These are phyloP conservation scores for Paraescarpia echinospica DNA, from an alignment of 1,140 invertebrate genomes.

Conservation along the genomic window DNA sequence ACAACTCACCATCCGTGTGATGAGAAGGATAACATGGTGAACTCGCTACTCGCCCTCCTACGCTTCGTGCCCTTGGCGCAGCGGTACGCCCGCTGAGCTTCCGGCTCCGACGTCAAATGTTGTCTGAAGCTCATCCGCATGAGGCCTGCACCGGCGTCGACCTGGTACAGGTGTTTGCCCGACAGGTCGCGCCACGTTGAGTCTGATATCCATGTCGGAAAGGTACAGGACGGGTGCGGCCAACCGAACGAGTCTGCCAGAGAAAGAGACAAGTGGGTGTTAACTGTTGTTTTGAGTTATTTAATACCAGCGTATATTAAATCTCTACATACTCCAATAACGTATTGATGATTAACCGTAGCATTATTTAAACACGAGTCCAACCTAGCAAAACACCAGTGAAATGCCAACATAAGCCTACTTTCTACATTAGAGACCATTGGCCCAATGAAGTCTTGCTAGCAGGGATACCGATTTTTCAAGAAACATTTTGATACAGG, in stretches of 20 bases:
- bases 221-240: slow-evolving; percentile 23
- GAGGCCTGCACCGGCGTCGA: slow-evolving; percentile 22
- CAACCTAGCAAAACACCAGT: too few relatives aligned
- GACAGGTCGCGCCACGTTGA: slow-evolving; percentile 23
- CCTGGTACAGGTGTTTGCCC: slow-evolving; percentile 21
- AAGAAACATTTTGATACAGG: too few relatives aligned
- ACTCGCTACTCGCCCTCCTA: slow-evolving; percentile 9
- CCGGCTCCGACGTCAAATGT: background rate
- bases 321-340: too few relatives aligned
- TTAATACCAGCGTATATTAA: too few relatives aligned
- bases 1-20: slow-evolving; percentile 25
- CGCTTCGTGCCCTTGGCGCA: slow-evolving; percentile 13
- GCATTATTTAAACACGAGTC: too few relatives aligned
- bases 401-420: too few relatives aligned
- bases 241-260: slow-evolving; percentile 25
- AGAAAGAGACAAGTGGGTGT: background rate
- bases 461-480: too few relatives aligned
- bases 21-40: background rate
- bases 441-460: too few relatives aligned
- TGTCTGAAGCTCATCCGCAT: slow-evolving; percentile 11
- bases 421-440: too few relatives aligned
- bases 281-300: too few relatives aligned
- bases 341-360: too few relatives aligned
- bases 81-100: slow-evolving; percentile 20
- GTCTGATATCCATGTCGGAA: slow-evolving; percentile 23